These are phyloP conservation scores for Andinoacara biseriatus DNA, from an alignment of 2,113 vertebrate species.

Conservation along the genomic window DNA sequence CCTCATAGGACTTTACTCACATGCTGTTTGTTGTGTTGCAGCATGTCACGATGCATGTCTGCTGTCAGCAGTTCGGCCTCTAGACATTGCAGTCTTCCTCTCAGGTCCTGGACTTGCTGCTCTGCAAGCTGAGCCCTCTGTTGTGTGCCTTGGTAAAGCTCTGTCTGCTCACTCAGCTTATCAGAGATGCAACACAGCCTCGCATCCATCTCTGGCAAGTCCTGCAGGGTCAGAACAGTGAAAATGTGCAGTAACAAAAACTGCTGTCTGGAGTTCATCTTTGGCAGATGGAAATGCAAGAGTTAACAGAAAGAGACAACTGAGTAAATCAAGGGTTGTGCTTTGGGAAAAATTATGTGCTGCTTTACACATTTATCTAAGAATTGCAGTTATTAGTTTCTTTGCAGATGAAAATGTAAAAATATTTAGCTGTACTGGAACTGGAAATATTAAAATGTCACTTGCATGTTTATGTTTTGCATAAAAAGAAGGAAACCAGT, in stretches of 20 bases:
- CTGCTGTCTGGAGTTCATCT: background rate
- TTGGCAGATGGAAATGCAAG: background rate
- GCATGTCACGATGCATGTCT: conserved; percentile 78
- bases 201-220: conserved; percentile 80
- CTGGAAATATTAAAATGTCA: background rate
- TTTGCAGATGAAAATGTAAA: background rate
- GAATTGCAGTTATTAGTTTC: background rate
- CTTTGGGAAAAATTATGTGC: background rate
- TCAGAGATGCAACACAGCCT: conserved; percentile 73
- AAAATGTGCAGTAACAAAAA: background rate
- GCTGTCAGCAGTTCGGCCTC: conserved; percentile 84
- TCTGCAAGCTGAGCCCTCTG: conserved; percentile 83
- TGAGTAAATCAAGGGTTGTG: background rate
- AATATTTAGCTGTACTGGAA: background rate
- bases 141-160: conserved; percentile 75
- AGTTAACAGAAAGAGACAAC: background rate
- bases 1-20: conserved; percentile 71
- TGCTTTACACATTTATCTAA: background rate
- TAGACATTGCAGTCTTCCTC: conserved; percentile 76
- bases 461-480: background rate
- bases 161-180: conserved; percentile 79
- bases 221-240: conserved; percentile 27
- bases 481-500: no score
- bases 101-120: conserved; percentile 79
- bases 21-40: conserved; percentile 84